A percentile compares a stretch with the other conserved stretches of the same genome.
Evolutionary conservation across 2,113 vertebrate genomes (phyloP).

Genomic region (Dendrocopos noguchii): DNA sequence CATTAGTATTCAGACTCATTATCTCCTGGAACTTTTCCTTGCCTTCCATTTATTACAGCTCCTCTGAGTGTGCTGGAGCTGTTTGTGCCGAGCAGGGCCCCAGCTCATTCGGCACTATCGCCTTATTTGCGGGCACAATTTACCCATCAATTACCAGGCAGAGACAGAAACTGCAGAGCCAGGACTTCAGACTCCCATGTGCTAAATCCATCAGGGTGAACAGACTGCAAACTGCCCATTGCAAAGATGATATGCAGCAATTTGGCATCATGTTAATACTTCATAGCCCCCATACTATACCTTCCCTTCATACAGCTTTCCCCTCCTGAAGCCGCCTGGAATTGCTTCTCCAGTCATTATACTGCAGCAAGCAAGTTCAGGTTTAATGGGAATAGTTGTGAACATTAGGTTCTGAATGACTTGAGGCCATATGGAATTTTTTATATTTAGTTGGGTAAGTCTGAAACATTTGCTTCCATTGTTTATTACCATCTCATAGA

Average conservation of each 20-base stretch:
- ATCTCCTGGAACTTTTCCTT: slow-evolving; percentile 49
- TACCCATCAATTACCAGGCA: slow-evolving; percentile 48
- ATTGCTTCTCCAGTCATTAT: slow-evolving; percentile 54
- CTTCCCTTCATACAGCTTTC: slow-evolving; percentile 41
- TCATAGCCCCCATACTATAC: not conserved
- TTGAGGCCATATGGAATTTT: not conserved
- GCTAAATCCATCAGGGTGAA: slow-evolving; percentile 67
- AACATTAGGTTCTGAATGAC: not conserved
- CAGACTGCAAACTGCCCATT: slow-evolving; percentile 78
- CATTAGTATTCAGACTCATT: slow-evolving; percentile 43
- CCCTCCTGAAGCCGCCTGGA: slow-evolving; percentile 66
- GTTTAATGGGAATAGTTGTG: slow-evolving; percentile 32
- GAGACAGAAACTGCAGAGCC: slow-evolving; percentile 65
- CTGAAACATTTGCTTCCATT: slow-evolving; percentile 31
- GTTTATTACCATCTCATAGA: slow-evolving; percentile 2
- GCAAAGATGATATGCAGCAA: slow-evolving; percentile 66
- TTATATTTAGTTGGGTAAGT: not conserved
- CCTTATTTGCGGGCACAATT: slow-evolving; percentile 40
- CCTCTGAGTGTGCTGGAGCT: slow-evolving; percentile 49
- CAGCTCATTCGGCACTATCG: slow-evolving; percentile 18
- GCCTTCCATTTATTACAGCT: slow-evolving; percentile 52
- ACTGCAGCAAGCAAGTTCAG: not conserved
- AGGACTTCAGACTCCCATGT: slow-evolving; percentile 56
- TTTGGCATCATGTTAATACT: slow-evolving; percentile 67
- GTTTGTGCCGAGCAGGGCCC: slow-evolving; percentile 27